Evolutionary conservation across 1,140 invertebrate genomes (phyloP), one percentile per base, ranked within the genome.

Genomic region (Macrobrachium nipponense): DNA sequence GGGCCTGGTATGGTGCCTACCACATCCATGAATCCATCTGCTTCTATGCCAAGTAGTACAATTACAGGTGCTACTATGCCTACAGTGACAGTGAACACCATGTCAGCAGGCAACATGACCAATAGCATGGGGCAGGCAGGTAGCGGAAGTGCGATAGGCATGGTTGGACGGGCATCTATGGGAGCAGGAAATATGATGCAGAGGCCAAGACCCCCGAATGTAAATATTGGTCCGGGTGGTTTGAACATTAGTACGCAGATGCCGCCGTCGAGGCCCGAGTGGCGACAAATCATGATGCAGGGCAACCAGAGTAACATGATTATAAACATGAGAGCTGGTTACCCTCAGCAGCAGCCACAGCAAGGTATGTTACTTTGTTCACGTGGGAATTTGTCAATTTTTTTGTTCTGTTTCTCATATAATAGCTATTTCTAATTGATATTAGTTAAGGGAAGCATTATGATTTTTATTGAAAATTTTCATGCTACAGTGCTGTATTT

Each of bases 231-330:
- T 5, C 83, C 87, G 5, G 84, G 82, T 20, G 87, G 87, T 27
- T 80, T 88, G n/a, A 86, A 87, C 36, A 87, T 87, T 36, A 76
- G 83, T 36, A 83, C 87, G 12, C 87, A 88, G 80, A 88, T 88
- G 84, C 87, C 82, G 1, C 81, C 87, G 2, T 83, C 84, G 7
- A 77, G 87, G 58, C 79, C 87, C 17, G 87, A 88, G 60, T 88
- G 87, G 87, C 81, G 87, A 59, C 79, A 86, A 58, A 88, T 88
- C 70, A 88, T 88, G 83, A 86, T 86, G 83, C 87, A 88, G 60
- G 78, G 80, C 14, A 58, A 80, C 66, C 83, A 86, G 60, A 61
- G 80, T 15, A 86, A 85, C 73, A 87, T 88, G 66, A 87, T 88
- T 61, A 66, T 80, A 23, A 84, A 84, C n/a, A 86, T 86, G 75